Percentiles rank a stretch among this genome's conserved stretches.
Evolutionary conservation across 30 jellyfish, hydroid and myxozoan species (phyloP).

Genomic region (Aurelia coerulea): DNA sequence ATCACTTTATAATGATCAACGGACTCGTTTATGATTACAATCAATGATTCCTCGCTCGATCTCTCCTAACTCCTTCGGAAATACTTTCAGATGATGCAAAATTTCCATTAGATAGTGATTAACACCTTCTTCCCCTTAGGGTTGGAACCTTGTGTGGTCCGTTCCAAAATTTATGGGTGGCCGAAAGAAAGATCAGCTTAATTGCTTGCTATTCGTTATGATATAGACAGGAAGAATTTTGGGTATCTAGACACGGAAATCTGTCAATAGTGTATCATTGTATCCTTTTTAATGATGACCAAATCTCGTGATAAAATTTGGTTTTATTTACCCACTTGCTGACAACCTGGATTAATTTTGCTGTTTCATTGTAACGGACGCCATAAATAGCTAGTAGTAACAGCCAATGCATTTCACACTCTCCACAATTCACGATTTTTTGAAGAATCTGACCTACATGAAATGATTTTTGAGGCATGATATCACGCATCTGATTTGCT

Average conservation of each 20-base stretch:
- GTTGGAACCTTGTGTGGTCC: not conserved
- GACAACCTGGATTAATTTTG: not conserved
- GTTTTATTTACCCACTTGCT: not conserved
- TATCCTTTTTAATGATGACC: not conserved
- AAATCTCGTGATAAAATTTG: slow-evolving; percentile 5
- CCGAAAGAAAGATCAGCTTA: not conserved
- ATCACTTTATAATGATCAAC: no score
- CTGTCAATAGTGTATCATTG: slow-evolving; percentile 3
- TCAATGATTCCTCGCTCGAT: no score
- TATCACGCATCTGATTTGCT: no score
- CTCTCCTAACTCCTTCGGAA: not conserved
- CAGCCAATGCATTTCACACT: no score
- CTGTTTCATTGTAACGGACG: no score
- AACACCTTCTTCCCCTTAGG: not conserved
- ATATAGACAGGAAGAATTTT: not conserved
- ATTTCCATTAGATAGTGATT: not conserved
- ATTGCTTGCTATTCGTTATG: slow-evolving; percentile 4
- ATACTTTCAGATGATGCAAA: not conserved
- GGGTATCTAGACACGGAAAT: not conserved
- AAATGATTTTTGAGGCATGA: no score
- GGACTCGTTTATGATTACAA: no score
- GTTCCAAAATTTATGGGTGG: slow-evolving; percentile 2
- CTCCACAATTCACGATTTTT: no score
- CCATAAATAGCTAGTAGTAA: no score
- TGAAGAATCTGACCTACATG: no score